These are phyloP conservation scores for Gallinago jamesoni DNA, from an alignment of 2,113 vertebrate species.

Conservation along the genomic window DNA sequence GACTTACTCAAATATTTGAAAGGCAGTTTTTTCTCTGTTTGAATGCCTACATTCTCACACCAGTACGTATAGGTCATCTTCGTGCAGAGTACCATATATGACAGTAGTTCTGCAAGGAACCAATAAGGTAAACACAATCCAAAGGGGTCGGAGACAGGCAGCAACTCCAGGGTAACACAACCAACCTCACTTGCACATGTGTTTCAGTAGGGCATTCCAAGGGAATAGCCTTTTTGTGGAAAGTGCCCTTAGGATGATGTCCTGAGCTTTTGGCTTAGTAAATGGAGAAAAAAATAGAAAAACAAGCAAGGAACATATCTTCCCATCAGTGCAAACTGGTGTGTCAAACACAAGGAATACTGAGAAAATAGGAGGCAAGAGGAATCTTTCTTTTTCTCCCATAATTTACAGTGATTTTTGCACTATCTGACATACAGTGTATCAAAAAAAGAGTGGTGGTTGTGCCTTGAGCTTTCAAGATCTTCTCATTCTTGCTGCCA, in stretches of 20 bases:
- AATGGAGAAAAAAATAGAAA: neutral
- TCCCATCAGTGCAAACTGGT: neutral
- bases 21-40: neutral
- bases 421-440: neutral
- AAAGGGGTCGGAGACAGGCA: neutral
- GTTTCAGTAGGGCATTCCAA: neutral
- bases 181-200: fast-evolving
- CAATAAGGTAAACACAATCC: neutral
- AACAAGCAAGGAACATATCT: neutral
- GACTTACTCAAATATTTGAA: neutral
- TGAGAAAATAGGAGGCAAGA: neutral
- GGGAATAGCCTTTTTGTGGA: neutral
- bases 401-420: neutral
- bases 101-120: neutral
- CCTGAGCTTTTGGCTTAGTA: neutral
- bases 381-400: neutral
- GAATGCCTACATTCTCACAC: neutral
- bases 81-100: neutral
- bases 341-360: neutral
- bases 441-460: neutral
- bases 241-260: neutral
- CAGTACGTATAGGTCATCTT: neutral
- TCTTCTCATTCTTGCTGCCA: neutral
- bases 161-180: fast-evolving
- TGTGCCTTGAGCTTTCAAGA: neutral